Conservation (phyloP, 2,888 invertebrate genomes). For the Drosophila phalerata region DNA sequence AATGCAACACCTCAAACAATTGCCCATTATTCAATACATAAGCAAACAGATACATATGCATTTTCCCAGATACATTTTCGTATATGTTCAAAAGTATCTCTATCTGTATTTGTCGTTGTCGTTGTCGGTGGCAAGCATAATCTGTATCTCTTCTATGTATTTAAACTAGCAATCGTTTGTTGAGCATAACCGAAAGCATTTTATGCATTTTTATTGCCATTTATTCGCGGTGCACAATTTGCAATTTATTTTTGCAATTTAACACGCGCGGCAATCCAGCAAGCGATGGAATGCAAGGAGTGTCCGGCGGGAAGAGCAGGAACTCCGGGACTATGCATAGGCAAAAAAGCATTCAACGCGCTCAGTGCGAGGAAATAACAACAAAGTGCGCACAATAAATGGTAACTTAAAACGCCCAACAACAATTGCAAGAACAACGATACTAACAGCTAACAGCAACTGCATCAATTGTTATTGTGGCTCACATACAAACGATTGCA, state of each 20-base stretch:
- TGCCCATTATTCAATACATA: constrained; percentile 36
- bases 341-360: constrained; percentile 54
- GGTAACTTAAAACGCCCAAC: constrained; percentile 74
- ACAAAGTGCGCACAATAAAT: constrained; percentile 76
- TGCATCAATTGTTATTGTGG: constrained; percentile 47
- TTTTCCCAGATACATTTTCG: background rate
- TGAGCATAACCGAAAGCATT: constrained; percentile 75
- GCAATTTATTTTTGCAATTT: constrained; percentile 81
- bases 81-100: background rate
- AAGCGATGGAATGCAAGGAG: constrained; percentile 1
- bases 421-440: constrained; percentile 39
- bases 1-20: constrained; percentile 63
- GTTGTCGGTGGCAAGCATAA: constrained; percentile 18
- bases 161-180: constrained; percentile 61
- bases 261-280: constrained; percentile 64
- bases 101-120: background rate
- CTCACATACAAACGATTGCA: constrained; percentile 12
- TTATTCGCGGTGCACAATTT: constrained; percentile 73
- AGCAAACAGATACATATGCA: background rate
- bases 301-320: background rate
- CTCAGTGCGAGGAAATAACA: constrained; percentile 56
- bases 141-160: constrained; percentile 60
- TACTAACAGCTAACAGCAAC: constrained; percentile 36
- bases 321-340: constrained; percentile 17
- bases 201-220: constrained; percentile 80